Base-by-base conservation (phyloP, 2,888 invertebrate genomes). In the Standfussiana lucernea region DNA sequence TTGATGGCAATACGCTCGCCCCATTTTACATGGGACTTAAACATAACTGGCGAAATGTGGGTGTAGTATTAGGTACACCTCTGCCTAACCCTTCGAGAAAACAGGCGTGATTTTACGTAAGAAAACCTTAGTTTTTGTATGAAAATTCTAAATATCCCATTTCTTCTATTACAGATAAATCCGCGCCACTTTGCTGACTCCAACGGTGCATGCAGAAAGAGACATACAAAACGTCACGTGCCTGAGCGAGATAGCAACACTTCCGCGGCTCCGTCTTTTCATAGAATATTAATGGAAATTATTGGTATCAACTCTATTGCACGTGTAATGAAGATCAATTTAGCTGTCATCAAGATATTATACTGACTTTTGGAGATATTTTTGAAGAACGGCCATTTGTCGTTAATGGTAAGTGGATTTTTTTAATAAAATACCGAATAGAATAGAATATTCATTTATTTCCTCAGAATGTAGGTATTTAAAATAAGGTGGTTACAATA, bases 341-440 rank as follows among this genome's bases (percentile, higher is more conserved):
- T 65, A 28, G 59, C 75, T 4, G 78, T 73, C 68, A 75, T 62
- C 45, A 77, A 88, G 66, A 72, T 77, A 74, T 76, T 80, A 65
- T 79, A 83, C 83, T 89, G 89, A 91, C 62, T 86, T 69, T 82
- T 71, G 71, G 64, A 77, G 71, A 68, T 69, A 72, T 61, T 84
- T 86, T 86, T 83, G 75, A 79, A 79, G 80, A 73, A 67, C 83
- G 86, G 65, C 80, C 28, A 75, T 87, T 83, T 75, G 76, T 84
- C 84, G 90, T 93, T 90, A 89, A 92, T 93, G 93, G 93, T 93
- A 79, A 79, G 92, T 88, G 15, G 0, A 24, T 24, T n/a, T 59
- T 62, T 42, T 18, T 21, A 47, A 59, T n/a, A n/a, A n/a, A n/a
- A n/a, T n/a, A n/a, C n/a, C n/a, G n/a, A n/a, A n/a, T n/a, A n/a